phyloP scores from a whole-genome alignment of 2,113 vertebrate species.

The Scolopax mira region DNA sequence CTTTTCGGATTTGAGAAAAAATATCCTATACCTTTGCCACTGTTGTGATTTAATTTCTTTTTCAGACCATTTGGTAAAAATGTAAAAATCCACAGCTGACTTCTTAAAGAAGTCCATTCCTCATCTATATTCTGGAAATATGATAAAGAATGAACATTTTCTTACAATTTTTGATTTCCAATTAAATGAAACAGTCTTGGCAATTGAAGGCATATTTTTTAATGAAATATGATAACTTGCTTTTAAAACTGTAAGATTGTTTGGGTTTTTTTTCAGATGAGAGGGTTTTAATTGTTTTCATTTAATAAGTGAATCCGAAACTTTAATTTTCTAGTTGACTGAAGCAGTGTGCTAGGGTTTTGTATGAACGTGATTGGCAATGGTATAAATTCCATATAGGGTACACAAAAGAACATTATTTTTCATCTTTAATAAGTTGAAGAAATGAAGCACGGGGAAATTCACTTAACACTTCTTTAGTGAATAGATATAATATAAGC shows the following conservation, averaged over 20 bases:
- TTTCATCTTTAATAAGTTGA: constrained; percentile 47
- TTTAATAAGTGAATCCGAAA: constrained; percentile 61
- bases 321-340: constrained; percentile 69
- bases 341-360: constrained; percentile 42
- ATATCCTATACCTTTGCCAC: background rate
- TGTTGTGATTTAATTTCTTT: background rate
- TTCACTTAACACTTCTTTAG: constrained; percentile 7
- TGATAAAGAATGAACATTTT: constrained; percentile 43
- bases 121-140: constrained; percentile 50
- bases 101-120: constrained; percentile 18
- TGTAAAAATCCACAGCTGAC: constrained; percentile 21
- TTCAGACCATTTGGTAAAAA: background rate
- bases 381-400: constrained; percentile 23
- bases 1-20: background rate
- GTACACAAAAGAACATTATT: constrained; percentile 49
- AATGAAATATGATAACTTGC: constrained; percentile 40
- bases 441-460: constrained; percentile 24
- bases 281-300: constrained; percentile 52
- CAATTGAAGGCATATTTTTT: constrained; percentile 45
- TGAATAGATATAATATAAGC: background rate
- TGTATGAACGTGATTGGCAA: constrained; percentile 43
- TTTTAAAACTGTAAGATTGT: constrained; percentile 12
- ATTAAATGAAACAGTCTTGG: constrained; percentile 50
- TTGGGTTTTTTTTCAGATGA: background rate
- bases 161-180: constrained; percentile 42